Conservation (phyloP, 2,888 invertebrate genomes). For the Pyralis farinalis region DNA sequence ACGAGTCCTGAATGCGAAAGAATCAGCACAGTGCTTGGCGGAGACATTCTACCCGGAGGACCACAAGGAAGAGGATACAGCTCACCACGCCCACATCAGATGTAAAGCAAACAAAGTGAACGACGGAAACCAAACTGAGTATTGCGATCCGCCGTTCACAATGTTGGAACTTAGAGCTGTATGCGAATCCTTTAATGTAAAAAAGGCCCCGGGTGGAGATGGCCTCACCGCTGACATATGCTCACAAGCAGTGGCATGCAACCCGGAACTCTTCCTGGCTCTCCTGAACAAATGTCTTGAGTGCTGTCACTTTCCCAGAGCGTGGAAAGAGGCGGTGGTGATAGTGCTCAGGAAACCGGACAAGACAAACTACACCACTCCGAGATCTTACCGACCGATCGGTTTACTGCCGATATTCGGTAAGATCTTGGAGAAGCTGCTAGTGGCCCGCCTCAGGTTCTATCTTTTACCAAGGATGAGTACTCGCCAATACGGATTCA, state of each 20-base stretch:
- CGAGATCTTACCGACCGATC: constrained; percentile 4
- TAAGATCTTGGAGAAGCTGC: constrained; percentile 15
- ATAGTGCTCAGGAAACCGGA: neutral
- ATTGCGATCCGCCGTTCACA: constrained; percentile 1
- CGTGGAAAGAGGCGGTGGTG: neutral
- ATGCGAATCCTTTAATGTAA: neutral
- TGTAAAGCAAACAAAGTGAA: neutral
- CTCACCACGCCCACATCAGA: neutral
- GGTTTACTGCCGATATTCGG: constrained; percentile 21
- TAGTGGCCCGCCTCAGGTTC: neutral
- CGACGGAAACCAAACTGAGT: neutral
- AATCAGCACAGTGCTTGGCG: constrained; percentile 9
- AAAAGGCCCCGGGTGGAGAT: constrained; percentile 1
- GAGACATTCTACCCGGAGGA: constrained; percentile 11
- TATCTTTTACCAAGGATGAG: neutral
- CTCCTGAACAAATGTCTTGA: neutral
- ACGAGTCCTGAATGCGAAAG: neutral
- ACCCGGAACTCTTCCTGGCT: neutral
- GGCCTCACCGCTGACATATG: constrained; percentile 2
- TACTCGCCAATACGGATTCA: neutral
- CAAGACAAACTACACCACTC: neutral
- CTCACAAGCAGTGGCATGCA: neutral
- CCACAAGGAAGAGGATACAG: neutral
- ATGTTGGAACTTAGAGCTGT: neutral
- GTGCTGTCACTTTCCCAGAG: neutral